Evolutionary conservation across 1,140 invertebrate genomes (phyloP).

Genomic region (Acromyrmex echinatior): DNA sequence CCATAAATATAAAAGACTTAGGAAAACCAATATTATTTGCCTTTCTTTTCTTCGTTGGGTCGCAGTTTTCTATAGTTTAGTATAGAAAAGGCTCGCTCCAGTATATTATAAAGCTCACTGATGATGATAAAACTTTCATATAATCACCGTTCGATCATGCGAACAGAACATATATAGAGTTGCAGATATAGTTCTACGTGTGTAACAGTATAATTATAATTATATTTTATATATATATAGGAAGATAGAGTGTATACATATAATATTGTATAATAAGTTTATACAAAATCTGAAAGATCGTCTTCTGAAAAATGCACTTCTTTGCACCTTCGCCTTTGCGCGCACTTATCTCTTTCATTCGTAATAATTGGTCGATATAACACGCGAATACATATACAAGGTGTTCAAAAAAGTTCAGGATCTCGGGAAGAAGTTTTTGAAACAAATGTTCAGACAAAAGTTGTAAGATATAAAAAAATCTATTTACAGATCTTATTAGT

Average conservation of each 20-base stretch:
- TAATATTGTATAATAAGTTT: conserved; percentile 64
- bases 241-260: conserved; percentile 62
- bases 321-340: not conserved
- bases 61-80: too few relatives aligned
- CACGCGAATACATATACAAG: conserved; percentile 14
- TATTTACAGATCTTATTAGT: too few relatives aligned
- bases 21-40: too few relatives aligned
- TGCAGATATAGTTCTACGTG: conserved; percentile 50
- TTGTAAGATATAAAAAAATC: too few relatives aligned
- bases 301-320: conserved; percentile 52
- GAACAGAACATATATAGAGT: conserved; percentile 43
- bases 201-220: conserved; percentile 66
- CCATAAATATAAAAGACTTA: too few relatives aligned
- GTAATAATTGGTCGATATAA: conserved; percentile 55
- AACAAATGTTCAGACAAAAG: too few relatives aligned
- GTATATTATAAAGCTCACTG: too few relatives aligned
- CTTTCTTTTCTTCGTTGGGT: too few relatives aligned
- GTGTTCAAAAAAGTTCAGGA: too few relatives aligned
- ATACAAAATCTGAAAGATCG: conserved; percentile 63
- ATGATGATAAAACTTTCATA: conserved; percentile 64
- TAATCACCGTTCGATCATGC: conserved; percentile 21
- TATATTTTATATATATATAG: conserved; percentile 27
- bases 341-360: conserved; percentile 23
- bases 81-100: too few relatives aligned
- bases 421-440: too few relatives aligned